Evolutionary conservation across 2,113 vertebrate species (phyloP).

Genomic region (Oryzias woworae): DNA sequence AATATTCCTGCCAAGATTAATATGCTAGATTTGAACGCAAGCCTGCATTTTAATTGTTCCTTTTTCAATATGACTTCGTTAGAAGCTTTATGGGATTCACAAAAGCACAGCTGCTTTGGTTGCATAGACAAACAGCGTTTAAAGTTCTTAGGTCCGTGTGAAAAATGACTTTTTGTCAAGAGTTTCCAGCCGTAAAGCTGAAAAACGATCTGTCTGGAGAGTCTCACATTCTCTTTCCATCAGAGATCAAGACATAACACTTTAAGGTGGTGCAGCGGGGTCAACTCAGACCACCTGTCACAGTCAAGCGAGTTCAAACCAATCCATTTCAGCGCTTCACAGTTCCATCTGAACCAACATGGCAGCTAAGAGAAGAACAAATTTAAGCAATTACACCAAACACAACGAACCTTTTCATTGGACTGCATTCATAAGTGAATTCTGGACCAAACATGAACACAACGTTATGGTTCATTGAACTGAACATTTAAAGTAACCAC

Average conservation of each 20-base stretch:
- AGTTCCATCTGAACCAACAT: slow-evolving; percentile 9
- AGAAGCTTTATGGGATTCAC: slow-evolving; percentile 41
- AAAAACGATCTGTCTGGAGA: slow-evolving; percentile 48
- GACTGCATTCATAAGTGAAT: slow-evolving; percentile 8
- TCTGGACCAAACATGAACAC: slow-evolving; percentile 20
- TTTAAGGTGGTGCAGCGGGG: slow-evolving; percentile 45
- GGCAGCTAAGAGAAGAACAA: slow-evolving; percentile 1
- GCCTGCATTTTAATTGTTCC: slow-evolving; percentile 44
- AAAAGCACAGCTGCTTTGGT: slow-evolving; percentile 42
- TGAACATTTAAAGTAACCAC: slow-evolving; percentile 34
- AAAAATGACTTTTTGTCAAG: slow-evolving; percentile 33
- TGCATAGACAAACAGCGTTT: slow-evolving; percentile 10
- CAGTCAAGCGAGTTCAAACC: slow-evolving; percentile 25
- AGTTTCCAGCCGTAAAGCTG: slow-evolving; percentile 36
- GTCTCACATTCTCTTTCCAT: slow-evolving; percentile 50
- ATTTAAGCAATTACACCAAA: slow-evolving; percentile 1
- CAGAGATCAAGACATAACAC: slow-evolving; percentile 71
- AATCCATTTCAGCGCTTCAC: slow-evolving; percentile 7
- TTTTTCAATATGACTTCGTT: slow-evolving; percentile 34
- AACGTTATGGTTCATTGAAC: slow-evolving; percentile 37
- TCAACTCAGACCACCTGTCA: slow-evolving; percentile 69
- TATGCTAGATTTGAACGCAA: slow-evolving; percentile 33
- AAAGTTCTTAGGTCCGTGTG: slow-evolving; percentile 35
- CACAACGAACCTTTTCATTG: slow-evolving; percentile 8
- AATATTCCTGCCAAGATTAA: slow-evolving; percentile 38